Percentiles rank a stretch among this genome's conserved stretches.
phyloP scores from a whole-genome alignment of 2,888 invertebrate genomes.

The Meloe dianella region DNA sequence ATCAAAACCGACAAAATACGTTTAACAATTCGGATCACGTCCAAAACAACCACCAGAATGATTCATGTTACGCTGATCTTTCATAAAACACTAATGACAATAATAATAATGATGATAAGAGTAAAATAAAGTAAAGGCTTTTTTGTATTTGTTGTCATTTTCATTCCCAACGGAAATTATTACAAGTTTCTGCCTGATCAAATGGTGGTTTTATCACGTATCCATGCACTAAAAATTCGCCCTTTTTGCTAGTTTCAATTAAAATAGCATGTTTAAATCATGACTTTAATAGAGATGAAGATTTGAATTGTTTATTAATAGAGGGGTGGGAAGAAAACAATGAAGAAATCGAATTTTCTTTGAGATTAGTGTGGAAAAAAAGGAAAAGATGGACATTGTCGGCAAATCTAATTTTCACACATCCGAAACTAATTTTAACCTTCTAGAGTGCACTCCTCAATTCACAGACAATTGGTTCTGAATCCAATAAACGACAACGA shows the following conservation, averaged over 20 bases:
- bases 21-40: neutral
- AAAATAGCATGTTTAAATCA: neutral
- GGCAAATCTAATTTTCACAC: conserved; percentile 34
- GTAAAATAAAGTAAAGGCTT: too few species aligned
- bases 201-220: neutral
- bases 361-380: neutral
- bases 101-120: too few species aligned
- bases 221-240: too few species aligned
- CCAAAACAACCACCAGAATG: neutral
- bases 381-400: conserved; percentile 7
- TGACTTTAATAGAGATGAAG: neutral
- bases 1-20: neutral
- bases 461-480: conserved; percentile 52
- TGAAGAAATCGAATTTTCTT: neutral
- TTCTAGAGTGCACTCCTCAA: conserved; percentile 47
- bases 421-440: conserved; percentile 49
- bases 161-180: neutral
- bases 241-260: too few species aligned
- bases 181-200: neutral
- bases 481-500: conserved; percentile 48
- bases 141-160: too few species aligned
- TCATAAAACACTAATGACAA: neutral
- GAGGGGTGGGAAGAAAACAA: neutral
- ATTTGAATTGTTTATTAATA: neutral
- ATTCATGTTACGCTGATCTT: neutral